A percentile compares a stretch with the other conserved stretches of the same genome.
Conservation (phyloP, 2,797 vertebrate genomes). For the Eutrigla gurnardus region DNA sequence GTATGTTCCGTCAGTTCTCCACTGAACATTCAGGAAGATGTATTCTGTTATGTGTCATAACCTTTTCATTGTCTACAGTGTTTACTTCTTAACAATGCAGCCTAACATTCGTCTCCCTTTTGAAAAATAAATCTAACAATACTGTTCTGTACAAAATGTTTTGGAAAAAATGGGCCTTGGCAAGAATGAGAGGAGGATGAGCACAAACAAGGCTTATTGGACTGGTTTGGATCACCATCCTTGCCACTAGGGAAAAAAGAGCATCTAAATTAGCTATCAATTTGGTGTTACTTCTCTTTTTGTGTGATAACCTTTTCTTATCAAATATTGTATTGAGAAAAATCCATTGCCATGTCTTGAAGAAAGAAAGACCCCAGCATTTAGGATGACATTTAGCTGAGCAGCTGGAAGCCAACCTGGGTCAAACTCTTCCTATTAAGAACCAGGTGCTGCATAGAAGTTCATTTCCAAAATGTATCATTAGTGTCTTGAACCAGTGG, state of each 20-base stretch:
- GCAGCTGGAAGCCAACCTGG: neutral
- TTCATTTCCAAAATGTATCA: neutral
- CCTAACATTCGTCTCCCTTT: slow-evolving; percentile 3
- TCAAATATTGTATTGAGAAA: neutral
- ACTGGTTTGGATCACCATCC: neutral
- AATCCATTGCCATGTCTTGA: neutral
- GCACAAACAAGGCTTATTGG: neutral
- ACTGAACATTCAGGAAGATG: slow-evolving; percentile 26
- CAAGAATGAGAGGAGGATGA: neutral
- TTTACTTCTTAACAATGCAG: slow-evolving; percentile 20
- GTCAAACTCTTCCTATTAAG: neutral
- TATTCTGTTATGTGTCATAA: slow-evolving; percentile 5
- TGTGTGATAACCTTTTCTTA: neutral
- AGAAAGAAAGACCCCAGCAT: neutral
- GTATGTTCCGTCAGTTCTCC: neutral
- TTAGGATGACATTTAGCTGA: neutral
- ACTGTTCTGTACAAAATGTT: neutral
- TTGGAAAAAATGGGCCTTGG: neutral
- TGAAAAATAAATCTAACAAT: neutral
- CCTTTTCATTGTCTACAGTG: slow-evolving; percentile 19
- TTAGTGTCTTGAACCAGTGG: neutral
- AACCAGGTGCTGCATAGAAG: neutral
- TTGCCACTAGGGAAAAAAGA: neutral
- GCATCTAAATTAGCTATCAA: neutral
- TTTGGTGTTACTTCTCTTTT: neutral